Evolutionary conservation across 2,113 vertebrate species (phyloP).

Genomic region (Vulpes lagopus): DNA sequence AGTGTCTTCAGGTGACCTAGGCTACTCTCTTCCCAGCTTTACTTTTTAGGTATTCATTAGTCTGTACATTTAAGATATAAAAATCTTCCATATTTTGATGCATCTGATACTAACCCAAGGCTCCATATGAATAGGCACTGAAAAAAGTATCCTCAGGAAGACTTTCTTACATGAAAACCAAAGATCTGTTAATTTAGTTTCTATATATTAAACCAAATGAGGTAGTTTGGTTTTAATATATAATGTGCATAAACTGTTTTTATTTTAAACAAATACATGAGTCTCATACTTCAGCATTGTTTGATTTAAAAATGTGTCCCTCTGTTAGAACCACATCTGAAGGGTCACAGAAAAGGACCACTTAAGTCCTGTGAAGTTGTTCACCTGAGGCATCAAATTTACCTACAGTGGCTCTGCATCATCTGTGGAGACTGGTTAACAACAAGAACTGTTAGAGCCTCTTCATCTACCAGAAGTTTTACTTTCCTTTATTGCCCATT

Average conservation of each 20-base stretch:
- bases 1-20: background rate
- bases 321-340: background rate
- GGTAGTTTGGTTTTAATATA: conserved; percentile 39
- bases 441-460: background rate
- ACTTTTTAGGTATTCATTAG: background rate
- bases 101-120: background rate
- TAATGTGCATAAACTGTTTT: background rate
- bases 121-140: background rate
- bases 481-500: background rate
- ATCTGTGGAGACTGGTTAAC: background rate
- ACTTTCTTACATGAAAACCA: background rate
- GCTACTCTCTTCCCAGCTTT: background rate
- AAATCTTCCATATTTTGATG: background rate
- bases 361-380: no score
- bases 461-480: background rate
- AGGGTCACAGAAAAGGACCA: background rate
- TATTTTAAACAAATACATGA: background rate
- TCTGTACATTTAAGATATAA: background rate
- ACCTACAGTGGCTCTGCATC: background rate
- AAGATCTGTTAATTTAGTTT: conserved; percentile 1
- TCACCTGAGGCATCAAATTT: no score
- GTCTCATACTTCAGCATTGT: background rate
- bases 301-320: background rate
- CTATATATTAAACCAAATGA: background rate
- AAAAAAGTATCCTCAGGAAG: background rate